Percentiles rank a stretch among this genome's conserved stretches.
Conservation (phyloP, 2,113 vertebrate species). For the Seriola aureovittata region DNA sequence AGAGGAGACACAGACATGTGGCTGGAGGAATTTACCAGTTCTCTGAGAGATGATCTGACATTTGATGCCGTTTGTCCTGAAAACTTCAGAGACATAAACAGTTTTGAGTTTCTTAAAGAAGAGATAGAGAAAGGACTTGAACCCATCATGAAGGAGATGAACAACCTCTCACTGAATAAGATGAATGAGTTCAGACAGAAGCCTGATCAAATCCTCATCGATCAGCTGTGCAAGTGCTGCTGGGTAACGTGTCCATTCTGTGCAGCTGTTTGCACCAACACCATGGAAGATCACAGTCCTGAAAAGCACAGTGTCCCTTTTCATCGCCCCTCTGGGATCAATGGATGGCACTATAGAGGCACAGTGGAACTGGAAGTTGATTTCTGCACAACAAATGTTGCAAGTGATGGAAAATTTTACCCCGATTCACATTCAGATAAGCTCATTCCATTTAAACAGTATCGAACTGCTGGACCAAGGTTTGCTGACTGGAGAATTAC, state of each 20-base stretch:
- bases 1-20: slow-evolving; percentile 29
- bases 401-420: slow-evolving; percentile 51
- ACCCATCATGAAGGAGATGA: accelerated
- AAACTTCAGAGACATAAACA: slow-evolving; percentile 16
- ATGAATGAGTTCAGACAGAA: not conserved
- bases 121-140: not conserved
- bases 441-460: slow-evolving; percentile 34
- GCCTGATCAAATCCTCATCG: slow-evolving; percentile 61
- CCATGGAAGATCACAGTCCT: slow-evolving; percentile 42
- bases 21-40: slow-evolving; percentile 39
- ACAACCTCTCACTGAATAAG: not conserved
- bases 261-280: slow-evolving; percentile 75
- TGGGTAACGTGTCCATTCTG: slow-evolving; percentile 80
- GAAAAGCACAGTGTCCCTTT: slow-evolving; percentile 54
- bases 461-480: no score
- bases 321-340: slow-evolving; percentile 52
- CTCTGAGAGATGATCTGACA: no score
- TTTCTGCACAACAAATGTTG: slow-evolving; percentile 68
- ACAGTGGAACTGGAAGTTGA: not conserved
- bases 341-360: not conserved
- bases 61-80: slow-evolving; percentile 10
- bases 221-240: slow-evolving; percentile 74
- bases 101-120: slow-evolving; percentile 59
- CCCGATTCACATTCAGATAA: not conserved
- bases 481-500: no score